Evolutionary conservation across 2,113 vertebrate genomes (phyloP), one percentile per base, ranked within the genome.

Genomic region (Sarotherodon lohbergeri): DNA sequence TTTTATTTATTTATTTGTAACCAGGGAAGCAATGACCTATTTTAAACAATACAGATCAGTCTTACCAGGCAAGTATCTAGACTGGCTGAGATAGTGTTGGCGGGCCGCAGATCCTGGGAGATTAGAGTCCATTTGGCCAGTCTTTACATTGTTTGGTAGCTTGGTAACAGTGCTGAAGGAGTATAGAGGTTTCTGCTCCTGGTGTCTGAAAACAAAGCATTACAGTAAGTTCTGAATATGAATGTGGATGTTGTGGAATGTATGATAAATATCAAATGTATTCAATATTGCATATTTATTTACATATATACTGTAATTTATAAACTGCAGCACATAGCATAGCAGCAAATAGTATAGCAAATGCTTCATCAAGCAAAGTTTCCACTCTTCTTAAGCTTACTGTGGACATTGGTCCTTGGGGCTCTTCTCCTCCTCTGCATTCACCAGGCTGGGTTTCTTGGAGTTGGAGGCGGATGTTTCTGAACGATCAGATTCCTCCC

Each of bases 81-180:
- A 98, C 82, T 99, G 99, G 89, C 96, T 97, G 90, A 99, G 94
- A 90, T 99, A 99, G 96, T 99, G 98, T 86, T 99, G 98, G 90
- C 98, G 97, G 71, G 98, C 97, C 24, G 98, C 96, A 81, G 96
- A 93, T 80, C 95, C 95, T 83, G 97, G 94, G 12, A 95, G 90
- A 84, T 48, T 89, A 19, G 90, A 94, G 55, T 98, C 98, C 3
- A 92, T 95, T 94, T 97, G 97, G 88, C 96, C 92, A 9, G 96
- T 32, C 87, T 93, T 90, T 55, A 96, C 88, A 27, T 95, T 95
- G 90, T 92, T 95, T 6, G 96, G 91, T 76, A 94, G 88, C 91
- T 97, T 99, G 14, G 97, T 98, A 86, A 98, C 97, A 6, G 93
- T 95, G 91, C 95, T 96, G 90, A 95, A 96, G 68, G 95, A 94